Evolutionary conservation across 2,113 vertebrate species (phyloP).

Genomic region (Hippoglossus stenolepis): DNA sequence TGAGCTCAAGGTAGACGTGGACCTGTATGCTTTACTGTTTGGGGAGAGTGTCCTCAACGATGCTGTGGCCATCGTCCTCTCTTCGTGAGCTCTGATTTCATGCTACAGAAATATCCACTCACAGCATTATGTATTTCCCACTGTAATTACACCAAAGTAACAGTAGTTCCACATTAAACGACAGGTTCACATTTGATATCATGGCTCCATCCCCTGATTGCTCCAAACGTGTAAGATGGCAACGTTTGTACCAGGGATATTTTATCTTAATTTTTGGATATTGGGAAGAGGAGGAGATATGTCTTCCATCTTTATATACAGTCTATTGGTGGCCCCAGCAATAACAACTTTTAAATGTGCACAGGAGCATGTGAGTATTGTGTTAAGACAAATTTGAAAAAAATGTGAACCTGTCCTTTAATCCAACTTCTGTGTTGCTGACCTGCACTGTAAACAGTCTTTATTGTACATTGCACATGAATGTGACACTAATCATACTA

Average conservation of each 20-base stretch:
- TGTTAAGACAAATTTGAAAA: background rate
- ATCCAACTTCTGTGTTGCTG: background rate
- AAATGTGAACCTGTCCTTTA: background rate
- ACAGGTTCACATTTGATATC: background rate
- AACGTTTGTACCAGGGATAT: too few species aligned
- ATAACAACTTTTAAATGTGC: background rate
- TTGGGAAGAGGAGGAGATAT: too few species aligned
- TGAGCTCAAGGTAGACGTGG: slow-evolving; percentile 96
- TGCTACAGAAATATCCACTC: slow-evolving; percentile 3
- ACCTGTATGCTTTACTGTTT: slow-evolving; percentile 96
- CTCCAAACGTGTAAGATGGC: too few species aligned
- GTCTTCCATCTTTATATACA: too few species aligned
- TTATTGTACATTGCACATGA: slow-evolving; percentile 19
- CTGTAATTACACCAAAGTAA: background rate
- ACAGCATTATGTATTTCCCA: background rate
- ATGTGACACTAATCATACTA: slow-evolving; percentile 56
- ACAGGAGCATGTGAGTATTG: background rate
- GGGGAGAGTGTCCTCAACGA: slow-evolving; percentile 98
- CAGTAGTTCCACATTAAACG: background rate
- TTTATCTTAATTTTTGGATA: too few species aligned
- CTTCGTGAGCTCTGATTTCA: slow-evolving; percentile 88
- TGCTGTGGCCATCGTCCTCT: slow-evolving; percentile 96
- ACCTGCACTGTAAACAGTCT: background rate
- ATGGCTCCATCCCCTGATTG: too few species aligned
- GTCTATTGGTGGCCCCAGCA: too few species aligned